phyloP scores from a whole-genome alignment of 2,888 invertebrate genomes.

The Geophilus truncorum region DNA sequence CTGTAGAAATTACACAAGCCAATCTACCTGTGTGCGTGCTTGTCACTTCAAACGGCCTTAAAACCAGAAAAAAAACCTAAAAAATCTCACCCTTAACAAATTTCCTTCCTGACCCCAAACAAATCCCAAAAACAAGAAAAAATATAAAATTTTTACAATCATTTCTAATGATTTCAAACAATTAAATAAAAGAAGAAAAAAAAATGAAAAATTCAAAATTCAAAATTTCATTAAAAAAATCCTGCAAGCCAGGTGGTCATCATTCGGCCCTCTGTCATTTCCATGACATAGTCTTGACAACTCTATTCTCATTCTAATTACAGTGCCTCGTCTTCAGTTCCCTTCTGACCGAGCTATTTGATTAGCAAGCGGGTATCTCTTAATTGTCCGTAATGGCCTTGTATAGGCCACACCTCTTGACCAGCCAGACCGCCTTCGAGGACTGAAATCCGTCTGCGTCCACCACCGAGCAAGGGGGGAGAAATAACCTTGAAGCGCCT shows the following conservation, averaged over 20 bases:
- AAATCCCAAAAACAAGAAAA: too few relatives aligned
- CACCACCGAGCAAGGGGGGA: neutral
- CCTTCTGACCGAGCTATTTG: conserved; percentile 11
- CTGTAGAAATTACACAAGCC: conserved; percentile 24
- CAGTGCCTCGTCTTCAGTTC: neutral
- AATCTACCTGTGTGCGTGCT: conserved; percentile 24
- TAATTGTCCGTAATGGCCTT: conserved; percentile 27
- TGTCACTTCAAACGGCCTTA: conserved; percentile 12
- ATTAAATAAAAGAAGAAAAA: neutral
- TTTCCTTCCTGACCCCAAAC: too few relatives aligned
- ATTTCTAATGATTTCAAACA: too few relatives aligned
- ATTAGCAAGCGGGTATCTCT: conserved; percentile 27
- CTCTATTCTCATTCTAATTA: conserved; percentile 18
- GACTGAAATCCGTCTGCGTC: neutral
- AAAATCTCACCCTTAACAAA: conserved; percentile 14
- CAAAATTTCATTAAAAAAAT: neutral
- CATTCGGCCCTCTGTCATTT: conserved; percentile 5
- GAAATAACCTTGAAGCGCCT: neutral
- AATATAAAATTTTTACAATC: too few relatives aligned
- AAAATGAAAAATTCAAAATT: neutral
- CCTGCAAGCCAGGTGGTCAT: neutral
- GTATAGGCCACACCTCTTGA: conserved; percentile 3
- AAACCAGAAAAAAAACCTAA: neutral
- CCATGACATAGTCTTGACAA: conserved; percentile 1
- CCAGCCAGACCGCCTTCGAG: conserved; percentile 20